Evolutionary conservation across 2,113 vertebrate species (phyloP).

Genomic region (Antechinus flavipes): DNA sequence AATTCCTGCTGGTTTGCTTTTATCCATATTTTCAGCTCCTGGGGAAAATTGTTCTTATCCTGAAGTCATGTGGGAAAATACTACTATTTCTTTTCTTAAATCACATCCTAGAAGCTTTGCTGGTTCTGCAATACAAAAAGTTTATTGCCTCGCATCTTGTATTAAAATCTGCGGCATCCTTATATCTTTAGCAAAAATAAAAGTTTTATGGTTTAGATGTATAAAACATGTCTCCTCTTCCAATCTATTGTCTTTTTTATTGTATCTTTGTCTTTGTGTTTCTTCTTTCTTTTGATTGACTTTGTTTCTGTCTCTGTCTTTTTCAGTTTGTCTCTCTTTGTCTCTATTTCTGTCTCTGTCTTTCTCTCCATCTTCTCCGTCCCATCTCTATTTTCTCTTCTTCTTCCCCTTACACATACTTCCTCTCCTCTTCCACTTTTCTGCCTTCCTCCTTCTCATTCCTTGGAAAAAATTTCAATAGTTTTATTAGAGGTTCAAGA

Average conservation of each 20-base stretch:
- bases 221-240: neutral
- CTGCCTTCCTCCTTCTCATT: neutral
- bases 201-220: neutral
- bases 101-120: neutral
- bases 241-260: neutral
- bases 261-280: neutral
- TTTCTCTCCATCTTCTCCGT: neutral
- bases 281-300: neutral
- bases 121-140: neutral
- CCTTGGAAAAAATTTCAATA: neutral
- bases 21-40: neutral
- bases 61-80: neutral
- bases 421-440: neutral
- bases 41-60: neutral
- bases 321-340: neutral
- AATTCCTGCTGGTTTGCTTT: neutral
- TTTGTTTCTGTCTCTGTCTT: too few relatives aligned
- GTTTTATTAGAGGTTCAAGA: neutral
- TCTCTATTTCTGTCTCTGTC: neutral
- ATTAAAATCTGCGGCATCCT: neutral
- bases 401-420: neutral
- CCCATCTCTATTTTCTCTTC: too few relatives aligned
- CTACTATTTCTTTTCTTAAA: neutral
- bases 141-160: neutral
- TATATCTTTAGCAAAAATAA: neutral